Evolutionary conservation across 2,113 vertebrate species (phyloP), one percentile per base, ranked within the genome.

Genomic region (Coracopsis vasa): DNA sequence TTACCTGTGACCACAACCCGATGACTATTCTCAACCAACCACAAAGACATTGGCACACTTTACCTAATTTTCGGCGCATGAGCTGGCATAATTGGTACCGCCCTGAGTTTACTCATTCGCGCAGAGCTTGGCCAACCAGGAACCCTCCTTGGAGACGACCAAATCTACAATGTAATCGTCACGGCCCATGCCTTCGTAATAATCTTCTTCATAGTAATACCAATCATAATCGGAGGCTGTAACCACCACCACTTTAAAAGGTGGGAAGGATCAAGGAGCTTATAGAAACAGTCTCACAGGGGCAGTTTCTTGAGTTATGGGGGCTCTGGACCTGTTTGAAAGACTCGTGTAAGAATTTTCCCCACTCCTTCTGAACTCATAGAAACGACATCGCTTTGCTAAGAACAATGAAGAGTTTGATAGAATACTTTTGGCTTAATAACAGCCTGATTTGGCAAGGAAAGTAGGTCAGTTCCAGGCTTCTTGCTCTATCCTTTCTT

Each of bases 381-480:
- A 90, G 94, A 86, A 94, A 85, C 29, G 44, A 53, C 84, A 75
- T 82, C 39, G 83, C 66, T 90, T 86, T 87, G 62, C 71, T 95
- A 85, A 90, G 87, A 92, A 93, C 90, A 95, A 85, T 91, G 82
- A 79, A 62, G 82, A 95, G 31, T 94, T 94, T 95, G 93, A 91
- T 90, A 86, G 91, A 94, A 88, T 88, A 89, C 66, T 94, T 95
- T 58, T 93, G 80, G 70, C 85, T 91, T 66, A 79, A 37, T 85
- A 91, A 48, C 9, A 23, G 81, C 28, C 48, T 93, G 58, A 88
- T 93, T 91, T 96, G 94, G 70, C 90, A 95, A 66, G 39, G 71
- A 62, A 95, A 95, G 44, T 95, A 91, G 88, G 93, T 91, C 91
- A 95, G 77, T 84, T 90, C 69, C 75, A 97, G 73, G 33, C 71